phyloP scores from a whole-genome alignment of 2,113 vertebrate genomes.

The Sarotherodon lohbergeri region DNA sequence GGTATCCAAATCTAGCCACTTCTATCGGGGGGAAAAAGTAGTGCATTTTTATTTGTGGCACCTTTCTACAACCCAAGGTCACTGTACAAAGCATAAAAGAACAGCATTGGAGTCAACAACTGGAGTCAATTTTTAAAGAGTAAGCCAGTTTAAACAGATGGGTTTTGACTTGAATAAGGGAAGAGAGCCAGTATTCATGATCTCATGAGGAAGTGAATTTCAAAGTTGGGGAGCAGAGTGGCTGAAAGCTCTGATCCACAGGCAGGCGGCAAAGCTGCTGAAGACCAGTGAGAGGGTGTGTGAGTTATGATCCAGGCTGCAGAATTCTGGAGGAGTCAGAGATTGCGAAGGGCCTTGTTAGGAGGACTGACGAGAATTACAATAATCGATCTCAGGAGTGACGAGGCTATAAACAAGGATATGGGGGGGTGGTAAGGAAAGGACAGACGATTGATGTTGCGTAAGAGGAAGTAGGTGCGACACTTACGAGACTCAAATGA shows the following conservation, averaged over 20 bases:
- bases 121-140: background rate
- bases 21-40: background rate
- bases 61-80: background rate
- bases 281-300: background rate
- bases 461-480: background rate
- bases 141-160: background rate
- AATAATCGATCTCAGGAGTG: background rate
- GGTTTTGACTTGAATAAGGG: background rate
- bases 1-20: background rate
- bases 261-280: background rate
- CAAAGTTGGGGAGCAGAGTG: background rate
- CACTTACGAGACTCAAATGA: background rate
- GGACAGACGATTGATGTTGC: background rate
- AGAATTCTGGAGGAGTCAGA: background rate
- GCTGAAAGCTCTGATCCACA: background rate
- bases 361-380: background rate
- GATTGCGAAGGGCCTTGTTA: background rate
- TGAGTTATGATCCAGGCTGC: background rate
- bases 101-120: background rate
- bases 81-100: background rate
- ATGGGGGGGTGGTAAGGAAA: background rate
- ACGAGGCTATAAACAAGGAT: background rate
- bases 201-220: background rate
- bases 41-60: background rate
- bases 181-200: background rate